Conservation (phyloP, 2,888 invertebrate species). For the Drosophila meridiana region DNA sequence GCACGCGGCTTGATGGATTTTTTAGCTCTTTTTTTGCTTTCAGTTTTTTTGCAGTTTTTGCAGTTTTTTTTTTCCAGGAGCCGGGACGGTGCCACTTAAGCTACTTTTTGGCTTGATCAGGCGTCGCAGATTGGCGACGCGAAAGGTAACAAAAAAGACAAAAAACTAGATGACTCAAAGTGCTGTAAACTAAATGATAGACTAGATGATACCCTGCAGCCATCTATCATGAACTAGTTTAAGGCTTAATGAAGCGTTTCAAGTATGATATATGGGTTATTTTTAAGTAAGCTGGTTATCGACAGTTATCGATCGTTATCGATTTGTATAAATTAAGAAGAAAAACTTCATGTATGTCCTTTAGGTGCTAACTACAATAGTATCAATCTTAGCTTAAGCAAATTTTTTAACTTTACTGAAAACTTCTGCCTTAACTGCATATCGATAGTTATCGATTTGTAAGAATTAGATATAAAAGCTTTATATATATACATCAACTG, state of each 20-base stretch:
- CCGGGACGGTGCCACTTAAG: constrained; percentile 77
- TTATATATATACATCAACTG: not conserved
- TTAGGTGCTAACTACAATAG: not conserved
- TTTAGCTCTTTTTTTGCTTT: constrained; percentile 16
- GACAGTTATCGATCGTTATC: not conserved
- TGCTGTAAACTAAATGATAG: not conserved
- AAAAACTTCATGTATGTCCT: no score
- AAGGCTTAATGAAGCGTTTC: not conserved
- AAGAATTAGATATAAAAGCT: no score
- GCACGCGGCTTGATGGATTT: constrained; percentile 70
- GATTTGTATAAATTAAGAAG: no score
- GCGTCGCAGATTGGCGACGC: constrained; percentile 70
- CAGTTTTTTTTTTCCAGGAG: constrained; percentile 34
- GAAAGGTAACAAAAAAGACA: constrained; percentile 62
- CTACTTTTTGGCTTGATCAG: constrained; percentile 61
- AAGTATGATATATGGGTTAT: no score
- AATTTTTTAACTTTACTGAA: not conserved
- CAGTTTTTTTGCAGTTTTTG: constrained; percentile 8
- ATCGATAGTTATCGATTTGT: not conserved
- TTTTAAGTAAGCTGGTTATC: not conserved
- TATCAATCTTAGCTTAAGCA: not conserved
- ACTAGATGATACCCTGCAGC: not conserved
- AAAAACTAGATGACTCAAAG: constrained; percentile 6
- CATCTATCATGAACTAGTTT: not conserved
- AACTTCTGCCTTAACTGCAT: not conserved